A percentile compares a stretch with the other conserved stretches of the same genome.
Evolutionary conservation across 1,140 invertebrate species (phyloP).

Genomic region (Manduca sexta): DNA sequence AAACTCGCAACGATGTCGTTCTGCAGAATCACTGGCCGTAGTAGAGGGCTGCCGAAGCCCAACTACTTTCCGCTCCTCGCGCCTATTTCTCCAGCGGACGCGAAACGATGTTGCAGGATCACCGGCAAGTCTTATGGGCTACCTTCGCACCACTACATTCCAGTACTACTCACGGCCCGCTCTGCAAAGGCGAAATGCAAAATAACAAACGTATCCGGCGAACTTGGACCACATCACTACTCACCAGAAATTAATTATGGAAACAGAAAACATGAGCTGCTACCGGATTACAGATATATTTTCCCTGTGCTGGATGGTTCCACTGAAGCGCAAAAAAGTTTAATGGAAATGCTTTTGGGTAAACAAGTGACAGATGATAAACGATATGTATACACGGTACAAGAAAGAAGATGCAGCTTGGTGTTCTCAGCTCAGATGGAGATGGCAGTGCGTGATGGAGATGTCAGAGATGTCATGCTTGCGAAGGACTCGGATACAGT

Average conservation of each 20-base stretch:
- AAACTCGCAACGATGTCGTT: constrained; percentile 75
- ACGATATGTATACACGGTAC: constrained; percentile 83
- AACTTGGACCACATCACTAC: constrained; percentile 75
- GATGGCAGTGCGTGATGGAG: constrained; percentile 83
- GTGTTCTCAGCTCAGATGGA: constrained; percentile 85
- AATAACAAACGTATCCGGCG: constrained; percentile 77
- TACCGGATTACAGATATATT: constrained; percentile 83
- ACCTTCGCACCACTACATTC: constrained; percentile 86
- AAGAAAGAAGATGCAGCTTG: constrained; percentile 81
- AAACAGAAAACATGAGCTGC: constrained; percentile 77
- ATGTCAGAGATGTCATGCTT: constrained; percentile 84
- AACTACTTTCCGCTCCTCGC: constrained; percentile 89
- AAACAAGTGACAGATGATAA: constrained; percentile 76
- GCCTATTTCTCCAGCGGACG: constrained; percentile 86
- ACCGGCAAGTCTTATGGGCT: constrained; percentile 86
- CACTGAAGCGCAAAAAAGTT: constrained; percentile 75
- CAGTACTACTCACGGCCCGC: constrained; percentile 78
- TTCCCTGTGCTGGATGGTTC: constrained; percentile 81
- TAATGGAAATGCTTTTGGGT: constrained; percentile 76
- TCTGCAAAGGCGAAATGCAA: constrained; percentile 76
- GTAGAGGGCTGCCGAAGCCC: constrained; percentile 84
- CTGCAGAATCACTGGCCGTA: constrained; percentile 87
- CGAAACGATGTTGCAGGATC: constrained; percentile 84
- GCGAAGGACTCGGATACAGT: constrained; percentile 83
- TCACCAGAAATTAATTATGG: constrained; percentile 75